Evolutionary conservation across 2,113 vertebrate genomes (phyloP), one percentile per base, ranked within the genome.

Genomic region (Myxocyprinus asiaticus): DNA sequence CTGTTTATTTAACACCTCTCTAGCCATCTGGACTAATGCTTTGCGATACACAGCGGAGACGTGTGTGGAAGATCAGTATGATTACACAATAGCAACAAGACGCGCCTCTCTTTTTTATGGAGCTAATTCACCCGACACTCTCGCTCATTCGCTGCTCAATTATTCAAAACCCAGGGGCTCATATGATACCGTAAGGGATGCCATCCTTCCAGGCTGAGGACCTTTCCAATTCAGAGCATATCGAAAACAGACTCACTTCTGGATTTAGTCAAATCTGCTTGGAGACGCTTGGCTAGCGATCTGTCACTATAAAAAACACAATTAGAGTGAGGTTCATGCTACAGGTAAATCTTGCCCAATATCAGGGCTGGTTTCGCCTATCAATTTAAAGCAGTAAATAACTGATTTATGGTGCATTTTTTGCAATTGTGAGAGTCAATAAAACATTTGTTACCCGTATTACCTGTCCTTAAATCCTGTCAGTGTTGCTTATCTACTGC

Each of bases 11-110:
- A 90, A 88, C 88, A 86, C 85, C 83, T 79, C 80, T 77, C 56
- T 65, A 51, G 78, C 91, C 92, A 92, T 93, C 91, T 93, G 92
- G 71, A 87, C 74, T 43, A 61, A 44, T 87, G 84, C 89, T 88
- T 84, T 89, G 87, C 87, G 85, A 89, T 33, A 1, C 88, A 87
- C 80, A 59, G 77, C 43, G 22, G 14, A 8, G 64, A 80, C 68
- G 81, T 86, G 87, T 81, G 85, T 44, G 45, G 81, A 83, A 85
- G 48, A 65, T 83, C 82, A 84, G 86, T 84, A 83, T 86, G 85
- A 89, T 92, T 90, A 90, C 85, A 86, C 88, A 91, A 81, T 67
- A 82, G 88, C 79, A 81, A 68, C 53, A 33, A 5, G 64, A 55
- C 64, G 55, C 73, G 69, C 55, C 66, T 70, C 79, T 64, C 6